phyloP scores from a whole-genome alignment of 2,113 vertebrate genomes.

The Apus apus region DNA sequence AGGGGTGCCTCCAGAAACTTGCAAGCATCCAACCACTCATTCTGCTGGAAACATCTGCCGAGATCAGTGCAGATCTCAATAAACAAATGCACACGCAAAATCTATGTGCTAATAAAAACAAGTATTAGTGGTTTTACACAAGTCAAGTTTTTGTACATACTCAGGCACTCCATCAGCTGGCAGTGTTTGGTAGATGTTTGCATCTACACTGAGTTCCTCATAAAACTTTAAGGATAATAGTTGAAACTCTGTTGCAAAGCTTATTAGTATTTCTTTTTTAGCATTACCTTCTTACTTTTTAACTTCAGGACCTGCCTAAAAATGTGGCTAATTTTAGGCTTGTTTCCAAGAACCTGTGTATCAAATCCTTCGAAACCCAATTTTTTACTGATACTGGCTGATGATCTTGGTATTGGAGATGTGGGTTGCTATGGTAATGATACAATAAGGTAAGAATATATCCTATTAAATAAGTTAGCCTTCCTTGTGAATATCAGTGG shows the following conservation, averaged over 20 bases:
- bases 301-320: slow-evolving; percentile 6
- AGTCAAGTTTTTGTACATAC: neutral
- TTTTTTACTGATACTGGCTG: slow-evolving; percentile 84
- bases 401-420: slow-evolving; percentile 88
- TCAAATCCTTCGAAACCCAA: slow-evolving; percentile 74
- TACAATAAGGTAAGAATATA: slow-evolving; percentile 79
- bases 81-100: neutral
- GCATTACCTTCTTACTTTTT: neutral
- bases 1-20: neutral
- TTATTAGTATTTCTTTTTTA: neutral
- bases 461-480: neutral
- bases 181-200: neutral
- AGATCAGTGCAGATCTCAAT: neutral
- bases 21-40: neutral
- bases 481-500: neutral
- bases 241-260: neutral
- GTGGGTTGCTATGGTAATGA: slow-evolving; percentile 88
- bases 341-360: neutral
- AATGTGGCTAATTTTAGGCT: neutral
- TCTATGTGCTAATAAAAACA: accelerated
- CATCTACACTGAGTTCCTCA: neutral
- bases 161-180: slow-evolving; percentile 47
- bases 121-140: neutral
- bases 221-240: neutral
- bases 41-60: neutral